Base-by-base conservation (phyloP, 2,113 vertebrate species). In the Gavialis gangeticus region DNA sequence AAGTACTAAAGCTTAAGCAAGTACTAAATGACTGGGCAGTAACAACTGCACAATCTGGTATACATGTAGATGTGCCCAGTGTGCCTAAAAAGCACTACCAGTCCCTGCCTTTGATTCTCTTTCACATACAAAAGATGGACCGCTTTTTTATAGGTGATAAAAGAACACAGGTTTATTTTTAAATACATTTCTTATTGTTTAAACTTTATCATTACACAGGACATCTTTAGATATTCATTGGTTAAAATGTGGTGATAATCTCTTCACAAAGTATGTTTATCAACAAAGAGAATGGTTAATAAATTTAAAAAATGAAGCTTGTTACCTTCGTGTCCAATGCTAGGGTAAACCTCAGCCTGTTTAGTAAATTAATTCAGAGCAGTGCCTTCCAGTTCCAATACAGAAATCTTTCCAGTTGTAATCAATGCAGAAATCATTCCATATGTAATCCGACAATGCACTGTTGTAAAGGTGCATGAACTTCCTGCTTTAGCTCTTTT, bases 211-310 rank as follows among this genome's bases (percentile, higher is more conserved):
- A 18, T 59, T 87, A 94, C 27, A 46, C 28, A 25, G n/a, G 10
- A 46, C 84, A 67, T 30, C 11, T 27, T 75, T 25, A 57, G 6
- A 80, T 63, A 6, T 66, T 73, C 62, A 34, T 11, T 10, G 2
- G 12, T 30, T 84, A 81, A 91, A 91, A 75, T 25, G 46, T 0
- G 0, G 30, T 60, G 34, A 59, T 37, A 66, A 28, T 30, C 8
- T 10, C 84, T 46, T 73, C 25, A 21, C 27, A 62, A 84, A 84
- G 5, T 15, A 62, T 3, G 34, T 58, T 28, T 1, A n/a, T 46
- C 30, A 71, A 22, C 34, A 46, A 22, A 46, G 19, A 22, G 15
- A 82, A 71, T 84, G 71, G 62, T 62, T 17, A 54, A 6, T 25
- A 56, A 15, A 19, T 4, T 24, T 56, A 84, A 21, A 90, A 92